Percentiles rank a stretch among this genome's conserved stretches.
phyloP scores from a whole-genome alignment of 2,888 invertebrate genomes.

The Trilocha varians region DNA sequence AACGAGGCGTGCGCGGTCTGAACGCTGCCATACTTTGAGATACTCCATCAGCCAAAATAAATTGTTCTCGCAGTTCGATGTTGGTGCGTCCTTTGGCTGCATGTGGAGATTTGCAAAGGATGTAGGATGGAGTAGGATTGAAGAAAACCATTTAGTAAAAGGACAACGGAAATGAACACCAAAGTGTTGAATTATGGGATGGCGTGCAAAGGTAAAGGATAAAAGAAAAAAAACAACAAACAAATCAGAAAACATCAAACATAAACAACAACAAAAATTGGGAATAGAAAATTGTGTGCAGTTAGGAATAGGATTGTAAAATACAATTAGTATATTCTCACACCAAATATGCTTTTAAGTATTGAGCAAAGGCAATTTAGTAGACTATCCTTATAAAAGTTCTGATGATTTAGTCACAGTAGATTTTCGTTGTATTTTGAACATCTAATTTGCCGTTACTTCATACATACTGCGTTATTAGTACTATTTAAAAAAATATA shows the following conservation, averaged over 20 bases:
- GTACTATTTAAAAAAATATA: conserved; percentile 9
- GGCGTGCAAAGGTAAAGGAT: conserved; percentile 67
- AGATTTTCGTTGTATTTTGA: too few species aligned
- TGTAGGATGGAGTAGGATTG: conserved; percentile 35
- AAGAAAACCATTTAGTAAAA: conserved; percentile 63
- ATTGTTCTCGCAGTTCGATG: conserved; percentile 99
- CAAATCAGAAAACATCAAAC: conserved; percentile 70
- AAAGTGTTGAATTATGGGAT: conserved; percentile 56
- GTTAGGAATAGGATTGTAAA: conserved; percentile 63
- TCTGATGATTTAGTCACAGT: too few species aligned
- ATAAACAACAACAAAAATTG: conserved; percentile 51
- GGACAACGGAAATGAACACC: conserved; percentile 54
- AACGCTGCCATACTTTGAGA: conserved; percentile 99
- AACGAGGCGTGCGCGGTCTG: conserved; percentile 93
- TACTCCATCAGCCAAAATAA: conserved; percentile 98
- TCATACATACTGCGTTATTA: background rate
- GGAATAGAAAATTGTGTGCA: conserved; percentile 52
- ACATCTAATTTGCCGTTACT: background rate
- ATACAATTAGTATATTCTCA: conserved; percentile 64
- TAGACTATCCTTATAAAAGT: too few species aligned
- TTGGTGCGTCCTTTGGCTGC: conserved; percentile 99
- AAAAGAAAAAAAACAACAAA: conserved; percentile 68
- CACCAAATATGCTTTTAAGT: conserved; percentile 51
- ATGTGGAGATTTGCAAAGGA: conserved; percentile 65
- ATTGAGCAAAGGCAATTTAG: conserved; percentile 55